A percentile compares a stretch with the other conserved stretches of the same genome.
These are phyloP conservation scores for Zaprionus bogoriensis DNA, from an alignment of 2,888 invertebrate genomes.

Conservation along the genomic window DNA sequence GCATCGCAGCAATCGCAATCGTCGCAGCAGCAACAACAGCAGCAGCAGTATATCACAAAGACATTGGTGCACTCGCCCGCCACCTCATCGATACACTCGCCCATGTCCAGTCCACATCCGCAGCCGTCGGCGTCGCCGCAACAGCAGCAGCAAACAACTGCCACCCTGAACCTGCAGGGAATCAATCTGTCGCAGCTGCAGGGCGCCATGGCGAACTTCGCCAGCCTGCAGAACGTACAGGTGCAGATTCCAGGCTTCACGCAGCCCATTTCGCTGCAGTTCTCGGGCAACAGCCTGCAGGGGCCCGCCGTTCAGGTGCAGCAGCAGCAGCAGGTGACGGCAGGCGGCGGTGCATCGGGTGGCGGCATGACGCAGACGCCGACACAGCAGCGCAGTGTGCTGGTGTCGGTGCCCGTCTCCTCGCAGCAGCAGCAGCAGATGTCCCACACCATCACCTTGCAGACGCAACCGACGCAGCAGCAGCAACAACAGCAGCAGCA, in stretches of 20 bases:
- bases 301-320: constrained; percentile 67
- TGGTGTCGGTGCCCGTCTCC: constrained; percentile 87
- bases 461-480: constrained; percentile 81
- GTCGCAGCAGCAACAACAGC: constrained; percentile 68
- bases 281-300: constrained; percentile 86
- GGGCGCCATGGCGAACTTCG: constrained; percentile 84
- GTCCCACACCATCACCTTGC: constrained; percentile 79
- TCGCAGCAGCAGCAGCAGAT: constrained; percentile 81
- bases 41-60: constrained; percentile 79
- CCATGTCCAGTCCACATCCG: constrained; percentile 85
- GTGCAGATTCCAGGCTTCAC: constrained; percentile 92
- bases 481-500: constrained; percentile 80
- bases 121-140: constrained; percentile 81
- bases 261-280: constrained; percentile 92
- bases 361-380: constrained; percentile 48
- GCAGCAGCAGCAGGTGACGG: constrained; percentile 49
- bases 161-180: constrained; percentile 86
- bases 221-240: constrained; percentile 89
- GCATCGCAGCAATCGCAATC: constrained; percentile 43
- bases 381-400: constrained; percentile 84
- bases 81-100: constrained; percentile 83
- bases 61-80: constrained; percentile 82
- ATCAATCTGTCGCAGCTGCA: constrained; percentile 88
- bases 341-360: constrained; percentile 20
- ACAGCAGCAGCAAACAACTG: constrained; percentile 83